Conservation (phyloP, 2,888 invertebrate genomes). For the Ypsolopha scabrella region DNA sequence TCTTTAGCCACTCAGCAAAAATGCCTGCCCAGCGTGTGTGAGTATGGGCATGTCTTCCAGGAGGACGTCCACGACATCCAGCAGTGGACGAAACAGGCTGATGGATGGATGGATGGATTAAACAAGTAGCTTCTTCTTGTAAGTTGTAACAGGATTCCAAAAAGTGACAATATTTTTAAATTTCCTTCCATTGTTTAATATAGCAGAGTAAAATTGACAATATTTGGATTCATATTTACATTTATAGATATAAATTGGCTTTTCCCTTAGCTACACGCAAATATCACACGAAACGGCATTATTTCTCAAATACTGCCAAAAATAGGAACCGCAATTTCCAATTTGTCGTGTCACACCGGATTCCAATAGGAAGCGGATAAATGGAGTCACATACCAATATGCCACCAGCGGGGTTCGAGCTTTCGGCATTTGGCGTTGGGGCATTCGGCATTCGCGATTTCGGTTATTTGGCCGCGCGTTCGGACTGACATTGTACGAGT, state of each 20-base stretch:
- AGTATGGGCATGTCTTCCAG: no score
- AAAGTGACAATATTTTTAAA: no score
- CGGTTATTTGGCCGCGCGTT: conserved; percentile 29
- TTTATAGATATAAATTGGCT: conserved; percentile 10
- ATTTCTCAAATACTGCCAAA: conserved; percentile 60
- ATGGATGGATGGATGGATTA: no score
- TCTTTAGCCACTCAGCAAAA: no score
- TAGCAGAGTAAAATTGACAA: no score
- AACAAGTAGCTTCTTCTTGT: no score
- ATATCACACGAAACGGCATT: conserved; percentile 35
- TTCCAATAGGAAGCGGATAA: conserved; percentile 70
- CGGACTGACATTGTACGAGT: conserved; percentile 28
- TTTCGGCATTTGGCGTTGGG: conserved; percentile 56
- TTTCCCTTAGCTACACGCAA: conserved; percentile 8
- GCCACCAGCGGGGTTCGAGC: conserved; percentile 52
- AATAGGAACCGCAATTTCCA: conserved; percentile 66
- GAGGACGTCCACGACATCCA: no score
- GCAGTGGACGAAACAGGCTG: no score
- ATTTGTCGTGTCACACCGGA: conserved; percentile 69
- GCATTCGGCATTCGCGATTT: conserved; percentile 29
- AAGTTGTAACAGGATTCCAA: no score
- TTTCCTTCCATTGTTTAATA: no score
- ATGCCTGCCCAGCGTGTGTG: no score
- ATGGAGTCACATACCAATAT: conserved; percentile 71
- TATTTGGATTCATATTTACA: no score